A percentile compares a stretch with the other conserved stretches of the same genome.
These are phyloP conservation scores for Cavia porcellus DNA, from an alignment of 2,113 vertebrate genomes.

Conservation along the genomic window DNA sequence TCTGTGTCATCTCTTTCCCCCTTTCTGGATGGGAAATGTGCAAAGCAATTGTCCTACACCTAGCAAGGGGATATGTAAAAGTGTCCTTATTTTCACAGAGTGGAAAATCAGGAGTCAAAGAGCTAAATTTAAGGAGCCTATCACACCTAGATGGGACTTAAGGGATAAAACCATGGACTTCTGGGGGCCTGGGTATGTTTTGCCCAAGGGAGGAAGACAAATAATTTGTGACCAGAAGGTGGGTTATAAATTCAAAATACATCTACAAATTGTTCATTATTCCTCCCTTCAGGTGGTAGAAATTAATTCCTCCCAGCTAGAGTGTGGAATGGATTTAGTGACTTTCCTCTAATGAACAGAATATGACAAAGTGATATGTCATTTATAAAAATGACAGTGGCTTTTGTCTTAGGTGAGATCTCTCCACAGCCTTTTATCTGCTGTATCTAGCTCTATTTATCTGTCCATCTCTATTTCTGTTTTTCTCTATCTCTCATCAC, in stretches of 20 bases:
- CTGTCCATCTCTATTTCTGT: neutral
- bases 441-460: neutral
- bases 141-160: neutral
- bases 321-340: neutral
- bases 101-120: neutral
- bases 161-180: neutral
- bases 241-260: neutral
- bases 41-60: neutral
- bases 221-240: neutral
- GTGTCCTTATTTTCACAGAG: neutral
- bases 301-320: neutral
- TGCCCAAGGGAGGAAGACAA: neutral
- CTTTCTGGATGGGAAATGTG: neutral
- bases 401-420: neutral
- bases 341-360: neutral
- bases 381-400: neutral
- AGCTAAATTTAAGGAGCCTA: neutral
- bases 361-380: neutral
- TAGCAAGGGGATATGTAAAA: neutral
- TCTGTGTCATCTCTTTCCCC: neutral
- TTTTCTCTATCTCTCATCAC: neutral
- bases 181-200: neutral
- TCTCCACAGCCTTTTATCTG: neutral
- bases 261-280: neutral
- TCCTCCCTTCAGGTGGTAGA: neutral